These are phyloP conservation scores for Marmota monax DNA, from an alignment of 2,113 vertebrate genomes.

Conservation along the genomic window DNA sequence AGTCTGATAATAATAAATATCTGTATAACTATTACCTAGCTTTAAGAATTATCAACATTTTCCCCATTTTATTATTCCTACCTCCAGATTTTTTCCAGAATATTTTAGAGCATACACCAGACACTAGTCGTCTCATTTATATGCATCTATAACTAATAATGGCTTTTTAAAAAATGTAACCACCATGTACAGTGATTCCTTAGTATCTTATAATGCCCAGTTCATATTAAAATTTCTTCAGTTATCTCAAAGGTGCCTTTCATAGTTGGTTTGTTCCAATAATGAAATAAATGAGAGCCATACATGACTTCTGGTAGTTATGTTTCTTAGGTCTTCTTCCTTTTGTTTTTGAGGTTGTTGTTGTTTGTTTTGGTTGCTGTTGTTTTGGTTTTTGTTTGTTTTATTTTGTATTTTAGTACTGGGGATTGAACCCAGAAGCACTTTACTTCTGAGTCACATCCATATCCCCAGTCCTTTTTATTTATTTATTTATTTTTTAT, in stretches of 20 bases:
- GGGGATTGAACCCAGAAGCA: not conserved
- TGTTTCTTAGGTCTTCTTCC: not conserved
- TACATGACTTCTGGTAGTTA: not conserved
- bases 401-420: not conserved
- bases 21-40: not conserved
- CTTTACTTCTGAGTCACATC: not conserved
- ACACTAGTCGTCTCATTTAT: not conserved
- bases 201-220: not conserved
- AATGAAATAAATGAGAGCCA: constrained; percentile 13
- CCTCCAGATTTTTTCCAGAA: not conserved
- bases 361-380: too few relatives aligned
- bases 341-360: not conserved
- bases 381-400: too few relatives aligned
- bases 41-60: constrained; percentile 11
- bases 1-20: not conserved
- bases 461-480: not conserved
- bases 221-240: constrained; percentile 13
- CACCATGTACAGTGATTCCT: not conserved
- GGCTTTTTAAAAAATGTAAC: not conserved
- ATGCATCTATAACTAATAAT: not conserved
- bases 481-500: not conserved
- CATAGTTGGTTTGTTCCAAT: not conserved
- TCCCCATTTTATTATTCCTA: not conserved
- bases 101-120: not conserved
- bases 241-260: not conserved